Evolutionary conservation across 2,113 vertebrate species (phyloP).

Genomic region (Bothrops jararaca): DNA sequence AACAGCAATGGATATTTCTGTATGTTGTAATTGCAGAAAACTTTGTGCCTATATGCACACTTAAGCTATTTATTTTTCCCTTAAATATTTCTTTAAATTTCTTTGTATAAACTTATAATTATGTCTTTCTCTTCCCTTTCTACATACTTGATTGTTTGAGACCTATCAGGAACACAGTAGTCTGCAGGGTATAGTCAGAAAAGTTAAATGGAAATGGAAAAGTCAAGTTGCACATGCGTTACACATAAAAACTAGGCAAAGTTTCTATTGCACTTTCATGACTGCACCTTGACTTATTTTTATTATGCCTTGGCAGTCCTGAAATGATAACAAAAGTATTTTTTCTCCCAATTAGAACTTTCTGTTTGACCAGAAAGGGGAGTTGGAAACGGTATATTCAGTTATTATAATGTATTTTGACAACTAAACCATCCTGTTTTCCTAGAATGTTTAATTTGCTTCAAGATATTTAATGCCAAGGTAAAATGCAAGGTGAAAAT

Average conservation of each 20-base stretch:
- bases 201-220: neutral
- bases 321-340: conserved; percentile 19
- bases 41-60: neutral
- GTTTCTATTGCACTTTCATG: neutral
- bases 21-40: conserved; percentile 33
- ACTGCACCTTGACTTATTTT: conserved; percentile 13
- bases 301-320: conserved; percentile 21
- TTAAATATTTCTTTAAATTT: conserved; percentile 44
- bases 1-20: conserved; percentile 22
- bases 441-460: neutral
- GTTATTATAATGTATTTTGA: neutral
- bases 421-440: neutral
- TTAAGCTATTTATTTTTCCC: conserved; percentile 22
- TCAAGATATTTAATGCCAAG: neutral
- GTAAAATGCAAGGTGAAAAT: conserved; percentile 4
- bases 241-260: neutral
- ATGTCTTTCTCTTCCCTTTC: neutral
- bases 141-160: neutral
- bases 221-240: neutral
- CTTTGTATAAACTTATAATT: neutral
- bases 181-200: neutral
- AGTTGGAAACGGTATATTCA: neutral
- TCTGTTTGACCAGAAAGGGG: neutral
- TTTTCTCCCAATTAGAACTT: conserved; percentile 13
- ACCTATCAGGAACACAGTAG: neutral